Conservation (phyloP, 2,113 vertebrate species). For the Ivindomyrus marchei region DNA sequence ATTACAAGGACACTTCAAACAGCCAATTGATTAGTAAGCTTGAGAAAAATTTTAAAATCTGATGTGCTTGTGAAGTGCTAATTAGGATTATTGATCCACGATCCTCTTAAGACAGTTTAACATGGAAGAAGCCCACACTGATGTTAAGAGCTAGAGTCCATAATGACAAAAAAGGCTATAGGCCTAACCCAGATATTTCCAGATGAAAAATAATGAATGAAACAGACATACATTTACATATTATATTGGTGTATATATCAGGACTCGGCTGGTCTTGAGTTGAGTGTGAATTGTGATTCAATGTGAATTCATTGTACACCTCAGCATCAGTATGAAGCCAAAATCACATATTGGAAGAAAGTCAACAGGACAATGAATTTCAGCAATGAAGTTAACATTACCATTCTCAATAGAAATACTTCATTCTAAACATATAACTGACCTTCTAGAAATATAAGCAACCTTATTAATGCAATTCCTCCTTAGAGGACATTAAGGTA, state of each 20-base stretch:
- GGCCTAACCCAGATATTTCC: neutral
- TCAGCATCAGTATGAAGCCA: neutral
- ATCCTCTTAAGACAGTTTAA: conserved; percentile 38
- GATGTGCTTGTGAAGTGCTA: conserved; percentile 47
- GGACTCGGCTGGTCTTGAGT: neutral
- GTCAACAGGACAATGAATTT: neutral
- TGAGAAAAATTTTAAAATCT: conserved; percentile 49
- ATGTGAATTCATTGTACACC: neutral
- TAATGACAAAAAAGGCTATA: neutral
- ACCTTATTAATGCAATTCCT: neutral
- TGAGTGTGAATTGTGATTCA: neutral
- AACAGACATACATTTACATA: neutral
- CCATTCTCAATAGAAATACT: neutral
- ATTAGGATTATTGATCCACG: conserved; percentile 53
- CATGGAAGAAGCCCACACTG: neutral
- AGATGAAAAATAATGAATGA: neutral
- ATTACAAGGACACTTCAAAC: conserved; percentile 42
- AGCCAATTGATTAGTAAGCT: conserved; percentile 38
- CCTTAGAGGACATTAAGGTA: neutral
- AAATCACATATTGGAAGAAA: neutral
- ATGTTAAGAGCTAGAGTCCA: neutral
- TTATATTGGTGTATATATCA: neutral
- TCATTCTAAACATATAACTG: neutral
- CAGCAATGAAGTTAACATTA: neutral
- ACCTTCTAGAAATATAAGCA: neutral